These are phyloP conservation scores for Columba janthina DNA, from an alignment of 2,113 vertebrate genomes.

Conservation along the genomic window DNA sequence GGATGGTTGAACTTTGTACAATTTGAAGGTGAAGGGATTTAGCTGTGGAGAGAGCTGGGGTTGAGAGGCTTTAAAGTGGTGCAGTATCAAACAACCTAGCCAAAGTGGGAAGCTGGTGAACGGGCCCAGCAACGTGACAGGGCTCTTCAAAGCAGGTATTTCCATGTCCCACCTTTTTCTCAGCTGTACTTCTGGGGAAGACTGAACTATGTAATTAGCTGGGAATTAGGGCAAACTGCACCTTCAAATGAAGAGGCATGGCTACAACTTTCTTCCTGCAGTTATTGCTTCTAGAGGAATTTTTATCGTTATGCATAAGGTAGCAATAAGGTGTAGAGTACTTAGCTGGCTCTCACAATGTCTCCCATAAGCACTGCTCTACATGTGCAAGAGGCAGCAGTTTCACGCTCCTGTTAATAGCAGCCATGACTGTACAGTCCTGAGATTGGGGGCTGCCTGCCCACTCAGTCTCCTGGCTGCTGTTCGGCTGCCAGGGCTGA, in stretches of 20 bases:
- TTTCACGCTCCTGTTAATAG: background rate
- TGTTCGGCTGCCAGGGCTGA: background rate
- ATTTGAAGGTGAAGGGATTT: background rate
- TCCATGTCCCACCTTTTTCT: background rate
- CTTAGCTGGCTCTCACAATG: background rate
- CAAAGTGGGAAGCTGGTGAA: background rate
- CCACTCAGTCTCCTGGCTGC: background rate
- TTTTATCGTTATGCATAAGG: background rate
- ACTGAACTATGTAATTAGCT: background rate
- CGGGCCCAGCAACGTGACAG: background rate
- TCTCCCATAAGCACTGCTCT: slow-evolving; percentile 6
- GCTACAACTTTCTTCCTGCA: background rate
- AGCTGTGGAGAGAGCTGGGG: background rate
- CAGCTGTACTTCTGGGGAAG: background rate
- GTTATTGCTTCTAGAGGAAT: background rate
- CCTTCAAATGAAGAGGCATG: background rate
- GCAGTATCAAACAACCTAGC: background rate
- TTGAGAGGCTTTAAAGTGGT: background rate
- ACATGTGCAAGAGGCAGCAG: background rate
- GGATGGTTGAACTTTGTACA: background rate
- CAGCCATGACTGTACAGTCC: background rate
- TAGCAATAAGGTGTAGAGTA: background rate
- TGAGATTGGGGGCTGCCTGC: background rate
- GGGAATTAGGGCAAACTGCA: background rate
- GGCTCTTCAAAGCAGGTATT: background rate